A percentile compares a stretch with the other conserved stretches of the same genome.
Evolutionary conservation across 2,113 vertebrate genomes (phyloP).

Genomic region (Pardalotus punctatus): DNA sequence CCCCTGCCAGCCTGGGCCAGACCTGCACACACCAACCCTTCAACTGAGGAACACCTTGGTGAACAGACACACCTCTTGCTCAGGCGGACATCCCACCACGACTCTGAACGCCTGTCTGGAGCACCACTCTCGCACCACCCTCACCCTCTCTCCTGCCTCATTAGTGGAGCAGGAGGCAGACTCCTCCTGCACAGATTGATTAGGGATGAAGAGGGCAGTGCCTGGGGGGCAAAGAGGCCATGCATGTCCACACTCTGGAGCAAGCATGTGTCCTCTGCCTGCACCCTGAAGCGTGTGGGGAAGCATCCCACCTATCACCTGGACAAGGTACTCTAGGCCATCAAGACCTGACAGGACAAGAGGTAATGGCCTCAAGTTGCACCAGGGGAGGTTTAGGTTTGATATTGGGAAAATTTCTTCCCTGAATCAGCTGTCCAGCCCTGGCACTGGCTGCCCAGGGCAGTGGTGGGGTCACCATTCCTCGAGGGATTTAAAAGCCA

Average conservation of each 20-base stretch:
- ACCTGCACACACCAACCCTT: background rate
- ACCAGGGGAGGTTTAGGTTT: background rate
- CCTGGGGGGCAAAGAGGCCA: background rate
- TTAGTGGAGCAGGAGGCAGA: fast-evolving
- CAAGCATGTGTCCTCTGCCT: background rate
- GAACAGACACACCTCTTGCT: background rate
- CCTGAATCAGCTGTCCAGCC: background rate
- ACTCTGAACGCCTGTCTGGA: background rate
- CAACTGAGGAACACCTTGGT: fast-evolving
- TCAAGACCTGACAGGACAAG: background rate
- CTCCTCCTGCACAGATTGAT: background rate
- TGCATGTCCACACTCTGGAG: fast-evolving
- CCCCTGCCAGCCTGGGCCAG: background rate
- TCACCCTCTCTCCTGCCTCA: background rate
- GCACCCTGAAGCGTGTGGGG: background rate
- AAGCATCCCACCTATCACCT: background rate
- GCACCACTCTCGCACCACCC: fast-evolving
- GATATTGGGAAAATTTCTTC: background rate
- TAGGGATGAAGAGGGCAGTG: background rate
- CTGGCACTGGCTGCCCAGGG: background rate
- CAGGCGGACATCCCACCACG: background rate
- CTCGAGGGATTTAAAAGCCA: background rate
- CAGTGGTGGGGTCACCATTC: background rate
- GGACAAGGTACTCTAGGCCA: background rate
- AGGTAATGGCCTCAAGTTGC: background rate